Evolutionary conservation across 2,113 vertebrate genomes (phyloP).

Genomic region (Chloebia gouldiae): DNA sequence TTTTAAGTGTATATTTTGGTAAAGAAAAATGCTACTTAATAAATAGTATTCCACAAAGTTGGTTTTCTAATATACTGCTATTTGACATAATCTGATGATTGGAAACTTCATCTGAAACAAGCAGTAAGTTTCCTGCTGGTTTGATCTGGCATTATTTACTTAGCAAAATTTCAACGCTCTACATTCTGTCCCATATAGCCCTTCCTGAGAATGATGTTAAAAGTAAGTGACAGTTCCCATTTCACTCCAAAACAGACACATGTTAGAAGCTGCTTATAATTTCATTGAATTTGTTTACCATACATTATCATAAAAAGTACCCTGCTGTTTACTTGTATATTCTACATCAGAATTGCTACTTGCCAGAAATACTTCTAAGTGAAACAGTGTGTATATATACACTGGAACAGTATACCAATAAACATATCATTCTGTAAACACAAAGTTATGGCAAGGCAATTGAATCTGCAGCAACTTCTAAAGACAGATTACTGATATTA

Average conservation of each 20-base stretch:
- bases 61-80: background rate
- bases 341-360: background rate
- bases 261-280: background rate
- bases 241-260: background rate
- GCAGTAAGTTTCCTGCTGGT: background rate
- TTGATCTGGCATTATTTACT: background rate
- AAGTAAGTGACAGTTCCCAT: background rate
- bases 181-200: background rate
- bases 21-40: background rate
- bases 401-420: background rate
- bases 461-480: background rate
- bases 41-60: background rate
- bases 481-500: background rate
- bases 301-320: background rate
- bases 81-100: background rate
- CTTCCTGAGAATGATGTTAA: background rate
- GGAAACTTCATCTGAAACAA: background rate
- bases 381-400: background rate
- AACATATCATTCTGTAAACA: background rate
- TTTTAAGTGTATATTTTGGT: background rate
- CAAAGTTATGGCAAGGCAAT: background rate
- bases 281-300: background rate
- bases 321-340: background rate
- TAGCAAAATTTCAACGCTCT: background rate
- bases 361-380: background rate